Percentiles rank a stretch among this genome's conserved stretches.
Evolutionary conservation across 2,797 vertebrate genomes (phyloP).

Genomic region (Leptoclinus maculatus): DNA sequence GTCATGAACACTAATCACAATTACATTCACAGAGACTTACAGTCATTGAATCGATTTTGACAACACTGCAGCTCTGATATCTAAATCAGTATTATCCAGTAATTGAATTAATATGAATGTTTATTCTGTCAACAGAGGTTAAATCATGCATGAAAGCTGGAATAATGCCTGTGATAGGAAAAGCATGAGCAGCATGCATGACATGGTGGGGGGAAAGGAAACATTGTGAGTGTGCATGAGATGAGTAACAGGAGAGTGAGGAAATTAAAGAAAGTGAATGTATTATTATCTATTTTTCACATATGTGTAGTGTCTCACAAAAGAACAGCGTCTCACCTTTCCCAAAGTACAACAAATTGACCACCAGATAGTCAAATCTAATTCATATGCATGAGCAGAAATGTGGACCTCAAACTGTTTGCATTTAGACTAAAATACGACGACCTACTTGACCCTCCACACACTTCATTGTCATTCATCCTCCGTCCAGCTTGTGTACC

Average conservation of each 20-base stretch:
- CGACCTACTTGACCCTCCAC: conserved; percentile 44
- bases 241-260: background rate
- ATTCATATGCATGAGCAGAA: conserved; percentile 17
- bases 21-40: conserved; percentile 25
- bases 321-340: background rate
- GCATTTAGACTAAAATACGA: conserved; percentile 35
- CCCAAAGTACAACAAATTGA: background rate
- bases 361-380: background rate
- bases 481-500: background rate
- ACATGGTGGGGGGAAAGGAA: background rate
- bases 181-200: conserved; percentile 37
- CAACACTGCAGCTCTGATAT: conserved; percentile 42
- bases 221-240: background rate
- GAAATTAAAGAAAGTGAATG: background rate
- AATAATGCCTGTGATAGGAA: conserved; percentile 36
- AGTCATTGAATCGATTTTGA: conserved; percentile 50
- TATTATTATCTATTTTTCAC: background rate
- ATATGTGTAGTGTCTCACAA: background rate
- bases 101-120: conserved; percentile 42
- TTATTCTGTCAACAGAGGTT: conserved; percentile 52
- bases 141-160: conserved; percentile 58
- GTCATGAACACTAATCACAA: conserved; percentile 26
- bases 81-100: conserved; percentile 33
- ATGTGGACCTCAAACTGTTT: conserved; percentile 24
- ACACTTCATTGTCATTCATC: conserved; percentile 40